Conservation (phyloP, 1,140 invertebrate species). For the Chironomus tepperi region DNA sequence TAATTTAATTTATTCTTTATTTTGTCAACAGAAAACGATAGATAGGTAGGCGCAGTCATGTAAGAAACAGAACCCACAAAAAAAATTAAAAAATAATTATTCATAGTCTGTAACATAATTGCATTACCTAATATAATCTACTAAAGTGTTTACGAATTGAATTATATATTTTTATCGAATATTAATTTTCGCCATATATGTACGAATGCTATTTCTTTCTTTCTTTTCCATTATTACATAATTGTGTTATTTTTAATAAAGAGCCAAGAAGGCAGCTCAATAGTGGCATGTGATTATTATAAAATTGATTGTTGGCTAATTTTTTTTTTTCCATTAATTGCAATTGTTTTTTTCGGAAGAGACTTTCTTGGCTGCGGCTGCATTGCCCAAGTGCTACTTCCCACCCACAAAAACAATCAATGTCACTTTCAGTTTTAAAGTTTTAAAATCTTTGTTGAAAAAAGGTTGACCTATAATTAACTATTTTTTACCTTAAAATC, state of each 20-base stretch:
- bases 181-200: slow-evolving; percentile 2
- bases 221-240: not conserved
- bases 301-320: slow-evolving; percentile 25
- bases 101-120: not conserved
- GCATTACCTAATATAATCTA: not conserved
- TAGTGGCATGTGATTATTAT: slow-evolving; percentile 18
- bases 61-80: not conserved
- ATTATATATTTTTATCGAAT: not conserved
- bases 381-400: not conserved
- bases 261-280: not conserved
- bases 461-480: not conserved
- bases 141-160: not conserved
- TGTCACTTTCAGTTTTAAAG: not conserved
- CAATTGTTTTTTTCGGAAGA: slow-evolving; percentile 29
- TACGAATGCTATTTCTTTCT: not conserved
- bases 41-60: too few species aligned
- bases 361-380: not conserved
- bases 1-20: too few species aligned
- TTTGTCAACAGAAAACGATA: too few species aligned
- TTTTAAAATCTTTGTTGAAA: not conserved
- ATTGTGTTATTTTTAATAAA: slow-evolving; percentile 19
- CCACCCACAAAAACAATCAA: not conserved
- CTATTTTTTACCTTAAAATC: not conserved
- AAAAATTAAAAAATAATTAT: not conserved
- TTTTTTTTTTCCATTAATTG: slow-evolving; percentile 29